Conservation (phyloP, 2,797 vertebrate genomes). For the Pelodytes ibericus region DNA sequence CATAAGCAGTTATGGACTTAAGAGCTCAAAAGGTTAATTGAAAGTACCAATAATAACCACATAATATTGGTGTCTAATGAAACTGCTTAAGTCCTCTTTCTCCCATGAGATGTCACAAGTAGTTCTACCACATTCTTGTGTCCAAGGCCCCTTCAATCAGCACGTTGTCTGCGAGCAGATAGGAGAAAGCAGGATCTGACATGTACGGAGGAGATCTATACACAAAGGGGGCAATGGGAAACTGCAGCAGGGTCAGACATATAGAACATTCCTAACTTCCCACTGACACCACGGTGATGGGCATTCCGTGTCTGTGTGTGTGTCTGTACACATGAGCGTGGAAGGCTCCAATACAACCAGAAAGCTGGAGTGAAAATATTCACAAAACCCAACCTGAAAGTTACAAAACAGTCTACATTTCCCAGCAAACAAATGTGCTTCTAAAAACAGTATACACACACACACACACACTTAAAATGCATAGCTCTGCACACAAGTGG, state of each 20-base stretch:
- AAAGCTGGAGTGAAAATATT: neutral
- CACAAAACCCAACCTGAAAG: neutral
- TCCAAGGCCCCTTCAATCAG: constrained; percentile 57
- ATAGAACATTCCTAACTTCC: constrained; percentile 10
- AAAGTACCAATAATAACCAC: too few relatives aligned
- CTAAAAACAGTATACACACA: too few relatives aligned
- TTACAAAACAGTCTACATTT: neutral
- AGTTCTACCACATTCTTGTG: constrained; percentile 63
- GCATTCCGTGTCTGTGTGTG: neutral
- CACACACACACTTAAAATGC: too few relatives aligned
- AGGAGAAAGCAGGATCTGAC: constrained; percentile 51
- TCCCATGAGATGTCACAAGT: constrained; percentile 57
- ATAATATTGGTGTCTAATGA: too few relatives aligned
- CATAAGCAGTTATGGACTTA: too few relatives aligned
- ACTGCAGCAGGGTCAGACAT: neutral
- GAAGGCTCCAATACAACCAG: neutral
- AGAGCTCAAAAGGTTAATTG: too few relatives aligned
- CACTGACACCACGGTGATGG: constrained; percentile 17
- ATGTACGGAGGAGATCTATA: constrained; percentile 36
- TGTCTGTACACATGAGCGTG: too few relatives aligned
- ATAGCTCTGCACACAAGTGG: too few relatives aligned
- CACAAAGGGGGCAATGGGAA: constrained; percentile 13
- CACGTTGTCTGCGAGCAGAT: constrained; percentile 46
- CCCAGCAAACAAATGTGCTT: too few relatives aligned
- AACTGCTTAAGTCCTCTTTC: too few relatives aligned